These are phyloP conservation scores for Entomobrya multifasciata DNA, from an alignment of 2,888 invertebrate genomes.

Conservation along the genomic window DNA sequence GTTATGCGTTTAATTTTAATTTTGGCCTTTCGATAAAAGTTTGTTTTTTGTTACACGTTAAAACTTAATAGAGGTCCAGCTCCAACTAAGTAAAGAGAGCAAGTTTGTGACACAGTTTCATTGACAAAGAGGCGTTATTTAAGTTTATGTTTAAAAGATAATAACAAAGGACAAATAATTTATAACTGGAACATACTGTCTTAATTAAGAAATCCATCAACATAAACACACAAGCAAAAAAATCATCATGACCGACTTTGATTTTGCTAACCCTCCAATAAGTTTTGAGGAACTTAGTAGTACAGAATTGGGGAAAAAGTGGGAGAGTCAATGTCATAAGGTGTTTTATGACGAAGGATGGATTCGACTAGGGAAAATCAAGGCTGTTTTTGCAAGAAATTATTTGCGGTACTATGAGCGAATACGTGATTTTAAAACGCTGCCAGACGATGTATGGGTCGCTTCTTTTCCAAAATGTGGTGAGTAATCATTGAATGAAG, in stretches of 20 bases:
- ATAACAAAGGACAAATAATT: no score
- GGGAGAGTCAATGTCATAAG: slow-evolving; percentile 48
- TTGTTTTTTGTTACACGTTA: no score
- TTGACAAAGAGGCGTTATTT: no score
- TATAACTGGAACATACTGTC: no score
- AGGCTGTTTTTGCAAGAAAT: slow-evolving; percentile 72
- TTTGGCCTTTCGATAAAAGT: no score
- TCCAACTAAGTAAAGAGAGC: no score
- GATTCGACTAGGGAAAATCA: slow-evolving; percentile 59
- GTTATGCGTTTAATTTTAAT: no score
- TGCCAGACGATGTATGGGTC: slow-evolving; percentile 84
- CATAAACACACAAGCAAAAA: background rate
- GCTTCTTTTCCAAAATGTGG: slow-evolving; percentile 84
- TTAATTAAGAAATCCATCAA: background rate
- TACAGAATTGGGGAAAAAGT: slow-evolving; percentile 53
- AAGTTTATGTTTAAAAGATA: no score
- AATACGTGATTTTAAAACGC: slow-evolving; percentile 82
- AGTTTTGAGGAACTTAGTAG: slow-evolving; percentile 45
- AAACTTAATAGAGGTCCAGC: no score
- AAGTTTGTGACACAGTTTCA: no score
- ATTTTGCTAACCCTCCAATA: slow-evolving; percentile 55
- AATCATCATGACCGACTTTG: slow-evolving; percentile 54
- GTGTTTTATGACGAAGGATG: slow-evolving; percentile 61
- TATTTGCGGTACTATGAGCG: slow-evolving; percentile 79
- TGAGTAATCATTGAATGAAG: slow-evolving; percentile 81